phyloP scores from a whole-genome alignment of 2,797 vertebrate species.

The Poecilia velifera region DNA sequence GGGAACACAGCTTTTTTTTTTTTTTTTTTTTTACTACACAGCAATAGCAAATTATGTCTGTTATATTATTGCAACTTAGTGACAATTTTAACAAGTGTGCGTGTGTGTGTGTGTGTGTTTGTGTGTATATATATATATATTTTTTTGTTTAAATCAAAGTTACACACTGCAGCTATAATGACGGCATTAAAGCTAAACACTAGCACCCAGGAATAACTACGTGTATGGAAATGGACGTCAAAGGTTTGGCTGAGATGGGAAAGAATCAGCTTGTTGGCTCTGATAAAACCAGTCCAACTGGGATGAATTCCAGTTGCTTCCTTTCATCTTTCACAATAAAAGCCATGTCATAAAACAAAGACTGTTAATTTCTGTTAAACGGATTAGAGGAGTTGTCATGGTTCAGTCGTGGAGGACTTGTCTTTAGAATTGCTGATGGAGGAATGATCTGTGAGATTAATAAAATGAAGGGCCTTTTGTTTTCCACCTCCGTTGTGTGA shows the following conservation, averaged over 20 bases:
- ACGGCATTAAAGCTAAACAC: neutral
- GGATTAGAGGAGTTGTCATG: neutral
- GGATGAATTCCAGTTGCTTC: neutral
- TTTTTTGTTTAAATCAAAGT: too few species aligned
- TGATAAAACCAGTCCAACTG: neutral
- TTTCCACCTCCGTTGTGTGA: neutral
- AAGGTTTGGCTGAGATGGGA: neutral
- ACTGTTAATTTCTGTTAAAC: neutral
- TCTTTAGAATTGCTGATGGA: neutral
- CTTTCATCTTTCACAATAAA: constrained; percentile 15
- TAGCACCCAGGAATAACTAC: neutral
- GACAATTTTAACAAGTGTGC: too few species aligned
- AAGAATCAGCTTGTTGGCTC: neutral
- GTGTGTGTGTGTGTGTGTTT: too few species aligned
- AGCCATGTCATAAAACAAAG: neutral
- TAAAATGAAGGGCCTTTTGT: constrained; percentile 4
- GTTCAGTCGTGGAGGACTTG: neutral
- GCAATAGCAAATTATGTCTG: too few species aligned
- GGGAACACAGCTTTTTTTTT: too few species aligned
- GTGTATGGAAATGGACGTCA: neutral
- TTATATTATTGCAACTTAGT: too few species aligned
- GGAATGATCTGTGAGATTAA: neutral
- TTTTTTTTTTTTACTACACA: too few species aligned
- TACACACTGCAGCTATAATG: neutral
- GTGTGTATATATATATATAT: too few species aligned